phyloP scores from a whole-genome alignment of 1,140 invertebrate species.

The Bombus impatiens region DNA sequence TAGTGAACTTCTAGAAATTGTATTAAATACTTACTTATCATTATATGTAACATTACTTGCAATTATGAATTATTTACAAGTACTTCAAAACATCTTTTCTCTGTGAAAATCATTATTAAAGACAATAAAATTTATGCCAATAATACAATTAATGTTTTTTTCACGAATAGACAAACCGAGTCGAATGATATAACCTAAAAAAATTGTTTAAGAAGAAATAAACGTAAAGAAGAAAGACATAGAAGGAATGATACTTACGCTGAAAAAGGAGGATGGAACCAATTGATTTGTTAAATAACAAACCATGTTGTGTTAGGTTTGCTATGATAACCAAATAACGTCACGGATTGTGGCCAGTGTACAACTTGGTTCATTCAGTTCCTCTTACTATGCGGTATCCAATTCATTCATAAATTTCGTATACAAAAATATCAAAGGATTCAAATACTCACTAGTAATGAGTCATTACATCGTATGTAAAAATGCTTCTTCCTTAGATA shows the following conservation, averaged over 20 bases:
- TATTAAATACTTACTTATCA: neutral
- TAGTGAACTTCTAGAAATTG: neutral
- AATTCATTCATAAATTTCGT: constrained; percentile 60
- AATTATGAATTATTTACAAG: neutral
- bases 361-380: constrained; percentile 66
- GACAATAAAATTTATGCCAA: neutral
- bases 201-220: constrained; percentile 54
- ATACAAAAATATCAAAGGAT: neutral
- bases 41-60: neutral
- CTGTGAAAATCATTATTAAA: neutral
- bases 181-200: constrained; percentile 71
- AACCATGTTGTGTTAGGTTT: constrained; percentile 79
- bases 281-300: constrained; percentile 81
- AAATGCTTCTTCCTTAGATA: neutral
- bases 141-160: constrained; percentile 51
- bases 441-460: neutral
- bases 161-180: constrained; percentile 66
- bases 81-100: neutral
- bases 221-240: constrained; percentile 6
- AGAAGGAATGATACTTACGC: constrained; percentile 9
- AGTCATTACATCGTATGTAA: neutral
- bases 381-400: constrained; percentile 18
- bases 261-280: constrained; percentile 73
- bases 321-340: constrained; percentile 80
- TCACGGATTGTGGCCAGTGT: constrained; percentile 50